Conservation (phyloP, 2,888 invertebrate genomes). For the Sarcophaga variegata region DNA sequence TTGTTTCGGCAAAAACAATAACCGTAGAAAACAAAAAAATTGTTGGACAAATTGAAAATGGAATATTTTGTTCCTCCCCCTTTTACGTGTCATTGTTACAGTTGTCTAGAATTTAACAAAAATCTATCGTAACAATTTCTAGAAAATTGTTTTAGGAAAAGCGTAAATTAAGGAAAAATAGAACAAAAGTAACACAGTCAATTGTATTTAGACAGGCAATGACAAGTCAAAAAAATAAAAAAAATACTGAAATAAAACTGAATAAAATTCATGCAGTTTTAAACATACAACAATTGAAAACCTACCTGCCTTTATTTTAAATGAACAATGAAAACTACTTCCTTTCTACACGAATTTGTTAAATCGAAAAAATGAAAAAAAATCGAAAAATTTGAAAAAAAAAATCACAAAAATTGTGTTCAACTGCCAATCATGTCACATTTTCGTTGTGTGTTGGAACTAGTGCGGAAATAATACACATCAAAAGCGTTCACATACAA, state of each 20-base stretch:
- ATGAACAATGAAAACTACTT: slow-evolving; percentile 12
- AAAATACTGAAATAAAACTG: not conserved
- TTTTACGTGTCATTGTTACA: too few relatives aligned
- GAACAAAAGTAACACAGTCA: not conserved
- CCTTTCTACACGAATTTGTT: not conserved
- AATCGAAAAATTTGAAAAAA: not conserved
- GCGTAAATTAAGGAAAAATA: not conserved
- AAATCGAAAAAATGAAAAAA: not conserved
- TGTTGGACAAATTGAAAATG: not conserved
- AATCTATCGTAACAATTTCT: too few relatives aligned
- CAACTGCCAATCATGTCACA: slow-evolving; percentile 51
- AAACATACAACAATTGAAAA: not conserved
- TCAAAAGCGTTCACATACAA: slow-evolving; percentile 29
- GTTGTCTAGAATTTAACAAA: too few relatives aligned
- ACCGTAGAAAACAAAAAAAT: too few relatives aligned
- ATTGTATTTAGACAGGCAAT: not conserved
- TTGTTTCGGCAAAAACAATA: not conserved
- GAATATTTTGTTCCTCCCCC: too few relatives aligned
- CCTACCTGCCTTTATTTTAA: not conserved
- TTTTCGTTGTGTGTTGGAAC: slow-evolving; percentile 36
- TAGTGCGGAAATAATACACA: slow-evolving; percentile 13
- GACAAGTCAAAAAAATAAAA: not conserved
- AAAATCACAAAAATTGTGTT: not conserved
- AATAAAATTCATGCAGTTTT: not conserved
- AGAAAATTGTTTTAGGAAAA: not conserved